These are phyloP conservation scores for Todiramphus chloris DNA, from an alignment of 2,113 vertebrate species.

Conservation along the genomic window DNA sequence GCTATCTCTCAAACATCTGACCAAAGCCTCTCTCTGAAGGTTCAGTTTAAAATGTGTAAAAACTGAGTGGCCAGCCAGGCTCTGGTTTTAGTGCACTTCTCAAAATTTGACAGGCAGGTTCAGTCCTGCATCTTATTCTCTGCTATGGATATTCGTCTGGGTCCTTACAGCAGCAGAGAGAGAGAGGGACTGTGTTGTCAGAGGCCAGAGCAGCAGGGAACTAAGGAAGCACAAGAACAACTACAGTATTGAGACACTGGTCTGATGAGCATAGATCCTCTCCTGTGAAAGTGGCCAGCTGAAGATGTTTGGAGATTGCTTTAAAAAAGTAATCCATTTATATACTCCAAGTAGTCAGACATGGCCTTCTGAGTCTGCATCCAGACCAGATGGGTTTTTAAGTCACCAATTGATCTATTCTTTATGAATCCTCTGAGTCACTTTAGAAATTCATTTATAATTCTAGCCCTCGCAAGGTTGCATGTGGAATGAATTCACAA, in stretches of 20 bases:
- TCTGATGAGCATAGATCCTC: background rate
- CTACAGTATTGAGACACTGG: fast-evolving
- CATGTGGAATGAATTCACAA: background rate
- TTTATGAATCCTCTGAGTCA: background rate
- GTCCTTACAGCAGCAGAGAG: background rate
- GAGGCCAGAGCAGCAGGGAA: background rate
- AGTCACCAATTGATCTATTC: background rate
- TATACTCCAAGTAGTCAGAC: background rate
- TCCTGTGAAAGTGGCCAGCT: background rate
- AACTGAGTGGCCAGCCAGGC: background rate
- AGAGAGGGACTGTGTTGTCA: background rate
- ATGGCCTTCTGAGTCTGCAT: background rate
- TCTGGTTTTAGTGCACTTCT: background rate
- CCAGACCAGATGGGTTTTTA: background rate
- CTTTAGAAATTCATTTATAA: background rate
- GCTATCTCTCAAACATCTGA: background rate
- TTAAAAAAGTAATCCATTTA: no score
- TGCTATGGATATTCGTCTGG: background rate
- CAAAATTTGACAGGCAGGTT: background rate
- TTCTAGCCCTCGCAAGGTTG: background rate
- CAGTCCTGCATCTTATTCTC: background rate
- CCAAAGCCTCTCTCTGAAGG: background rate
- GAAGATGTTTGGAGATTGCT: background rate
- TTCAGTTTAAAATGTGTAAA: background rate
- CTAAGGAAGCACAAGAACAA: background rate